These are phyloP conservation scores for Aelia acuminata DNA, from an alignment of 2,888 invertebrate species.

Conservation along the genomic window DNA sequence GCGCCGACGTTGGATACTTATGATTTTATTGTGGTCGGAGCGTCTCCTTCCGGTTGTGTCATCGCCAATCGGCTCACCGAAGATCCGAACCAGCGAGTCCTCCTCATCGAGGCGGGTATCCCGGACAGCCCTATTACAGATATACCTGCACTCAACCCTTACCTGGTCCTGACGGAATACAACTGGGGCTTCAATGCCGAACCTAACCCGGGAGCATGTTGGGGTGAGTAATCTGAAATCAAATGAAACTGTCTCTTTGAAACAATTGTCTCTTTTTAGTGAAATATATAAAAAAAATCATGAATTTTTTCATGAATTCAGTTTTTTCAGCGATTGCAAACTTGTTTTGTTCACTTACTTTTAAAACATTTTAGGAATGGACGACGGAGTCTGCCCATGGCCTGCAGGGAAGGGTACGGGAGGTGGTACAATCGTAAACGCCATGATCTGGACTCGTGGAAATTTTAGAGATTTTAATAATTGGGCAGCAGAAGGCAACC, in stretches of 20 bases:
- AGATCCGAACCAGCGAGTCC: constrained; percentile 74
- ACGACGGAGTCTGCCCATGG: constrained; percentile 78
- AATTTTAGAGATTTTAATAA: constrained; percentile 66
- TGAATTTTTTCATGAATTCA: too few species aligned
- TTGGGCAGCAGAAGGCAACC: constrained; percentile 67
- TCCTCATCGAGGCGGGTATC: constrained; percentile 78
- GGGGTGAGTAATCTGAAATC: constrained; percentile 70
- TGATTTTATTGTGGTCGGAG: constrained; percentile 72
- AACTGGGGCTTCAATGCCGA: constrained; percentile 82
- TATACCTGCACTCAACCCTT: constrained; percentile 74
- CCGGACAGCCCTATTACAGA: constrained; percentile 73
- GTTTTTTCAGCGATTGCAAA: not conserved
- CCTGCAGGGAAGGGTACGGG: constrained; percentile 79
- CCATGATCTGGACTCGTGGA: constrained; percentile 67
- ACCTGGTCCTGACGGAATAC: constrained; percentile 75
- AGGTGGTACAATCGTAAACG: constrained; percentile 67
- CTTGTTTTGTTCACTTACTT: not conserved
- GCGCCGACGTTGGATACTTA: constrained; percentile 60
- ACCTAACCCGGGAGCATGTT: constrained; percentile 76
- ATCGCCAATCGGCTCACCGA: constrained; percentile 80
- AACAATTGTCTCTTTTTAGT: not conserved
- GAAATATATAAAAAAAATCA: not conserved
- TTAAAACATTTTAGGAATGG: constrained; percentile 69
- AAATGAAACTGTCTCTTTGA: not conserved
- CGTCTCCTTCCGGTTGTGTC: constrained; percentile 80